Evolutionary conservation across 2,888 invertebrate species (phyloP).

Genomic region (Tricholauxania praeusta): DNA sequence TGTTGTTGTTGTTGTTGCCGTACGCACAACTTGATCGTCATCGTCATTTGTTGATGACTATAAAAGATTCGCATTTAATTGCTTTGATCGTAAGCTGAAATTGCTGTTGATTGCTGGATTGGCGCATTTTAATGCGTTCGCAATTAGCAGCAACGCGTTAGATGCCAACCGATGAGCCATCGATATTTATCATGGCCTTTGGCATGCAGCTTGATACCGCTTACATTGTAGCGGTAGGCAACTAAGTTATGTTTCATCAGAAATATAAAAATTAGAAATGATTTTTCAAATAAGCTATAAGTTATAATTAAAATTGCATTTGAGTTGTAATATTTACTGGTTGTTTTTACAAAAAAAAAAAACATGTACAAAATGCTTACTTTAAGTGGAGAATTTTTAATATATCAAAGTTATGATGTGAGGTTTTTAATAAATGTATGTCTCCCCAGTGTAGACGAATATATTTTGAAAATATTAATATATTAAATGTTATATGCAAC

Average conservation of each 20-base stretch:
- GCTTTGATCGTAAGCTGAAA: constrained; percentile 9
- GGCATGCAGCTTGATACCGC: background rate
- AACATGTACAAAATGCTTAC: background rate
- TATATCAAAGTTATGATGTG: background rate
- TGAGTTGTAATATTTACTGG: too few relatives aligned
- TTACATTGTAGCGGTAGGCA: background rate
- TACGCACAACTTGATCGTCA: background rate
- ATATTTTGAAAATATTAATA: too few relatives aligned
- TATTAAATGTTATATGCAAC: too few relatives aligned
- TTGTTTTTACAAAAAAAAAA: too few relatives aligned
- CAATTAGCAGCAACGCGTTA: constrained; percentile 39
- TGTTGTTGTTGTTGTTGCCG: background rate
- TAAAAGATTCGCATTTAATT: constrained; percentile 36
- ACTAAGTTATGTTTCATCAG: background rate
- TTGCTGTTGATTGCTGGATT: constrained; percentile 11
- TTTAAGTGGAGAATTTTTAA: background rate
- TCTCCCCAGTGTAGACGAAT: too few relatives aligned
- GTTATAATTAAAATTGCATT: constrained; percentile 17
- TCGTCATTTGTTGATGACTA: background rate
- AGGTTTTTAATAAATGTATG: too few relatives aligned
- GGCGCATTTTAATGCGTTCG: constrained; percentile 17
- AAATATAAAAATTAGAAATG: too few relatives aligned
- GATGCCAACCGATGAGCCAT: constrained; percentile 3
- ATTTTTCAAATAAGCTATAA: too few relatives aligned
- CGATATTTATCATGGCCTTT: background rate